These are phyloP conservation scores for Moxostoma hubbsi DNA, from an alignment of 2,797 vertebrate species.

Conservation along the genomic window DNA sequence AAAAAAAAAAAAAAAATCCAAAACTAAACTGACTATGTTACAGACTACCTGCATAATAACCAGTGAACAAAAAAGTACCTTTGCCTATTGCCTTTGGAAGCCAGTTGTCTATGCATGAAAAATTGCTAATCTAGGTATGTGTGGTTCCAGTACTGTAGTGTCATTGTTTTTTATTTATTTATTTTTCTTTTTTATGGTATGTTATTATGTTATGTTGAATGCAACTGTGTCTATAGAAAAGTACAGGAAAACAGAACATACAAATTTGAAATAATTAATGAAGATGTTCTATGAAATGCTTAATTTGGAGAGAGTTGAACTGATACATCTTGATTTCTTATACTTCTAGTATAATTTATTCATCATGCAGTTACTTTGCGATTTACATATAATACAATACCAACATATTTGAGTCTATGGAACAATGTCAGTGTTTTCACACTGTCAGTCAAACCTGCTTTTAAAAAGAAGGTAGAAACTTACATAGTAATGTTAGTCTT, in stretches of 20 bases:
- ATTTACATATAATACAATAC: conserved; percentile 84
- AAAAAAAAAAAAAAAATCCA: conserved; percentile 56
- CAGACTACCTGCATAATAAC: neutral
- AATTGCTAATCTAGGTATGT: neutral
- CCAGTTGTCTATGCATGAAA: neutral
- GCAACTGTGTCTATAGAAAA: conserved; percentile 75
- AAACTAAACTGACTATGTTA: conserved; percentile 30
- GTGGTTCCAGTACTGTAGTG: conserved; percentile 50
- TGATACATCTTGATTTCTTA: conserved; percentile 74
- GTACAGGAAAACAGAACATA: conserved; percentile 76
- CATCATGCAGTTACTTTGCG: conserved; percentile 81
- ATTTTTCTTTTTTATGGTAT: conserved; percentile 51
- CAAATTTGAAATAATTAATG: conserved; percentile 60
- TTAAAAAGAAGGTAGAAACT: conserved; percentile 70
- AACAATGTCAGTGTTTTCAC: conserved; percentile 64
- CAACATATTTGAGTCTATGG: conserved; percentile 69
- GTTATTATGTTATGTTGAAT: conserved; percentile 67
- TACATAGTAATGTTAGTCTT: conserved; percentile 58
- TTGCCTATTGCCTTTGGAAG: neutral
- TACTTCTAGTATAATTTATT: conserved; percentile 78
- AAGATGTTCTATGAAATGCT: conserved; percentile 50
- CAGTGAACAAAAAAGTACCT: neutral
- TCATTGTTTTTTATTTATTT: conserved; percentile 37
- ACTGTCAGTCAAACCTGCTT: conserved; percentile 41
- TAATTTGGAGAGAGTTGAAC: conserved; percentile 63